Percentiles rank a stretch among this genome's conserved stretches.
Conservation (phyloP, 35 echinoderm and acorn worm genomes). For the Anneissia japonica region DNA sequence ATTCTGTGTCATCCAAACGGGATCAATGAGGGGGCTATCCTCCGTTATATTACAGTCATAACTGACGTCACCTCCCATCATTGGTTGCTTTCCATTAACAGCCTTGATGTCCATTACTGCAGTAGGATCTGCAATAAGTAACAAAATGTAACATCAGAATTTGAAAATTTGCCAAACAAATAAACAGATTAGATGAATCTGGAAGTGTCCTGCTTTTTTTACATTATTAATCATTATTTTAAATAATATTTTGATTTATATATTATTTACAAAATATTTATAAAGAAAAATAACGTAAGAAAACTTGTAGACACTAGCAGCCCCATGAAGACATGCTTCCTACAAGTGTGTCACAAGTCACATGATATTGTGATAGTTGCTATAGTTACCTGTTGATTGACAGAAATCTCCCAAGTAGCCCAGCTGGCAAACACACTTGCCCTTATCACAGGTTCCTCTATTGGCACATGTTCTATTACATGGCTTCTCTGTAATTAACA, state of each 20-base stretch:
- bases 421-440: conserved; percentile 38
- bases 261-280: too few species aligned
- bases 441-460: conserved; percentile 42
- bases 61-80: background rate
- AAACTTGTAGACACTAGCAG: too few species aligned
- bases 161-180: too few species aligned
- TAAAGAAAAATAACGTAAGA: too few species aligned
- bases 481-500: background rate
- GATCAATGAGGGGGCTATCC: background rate
- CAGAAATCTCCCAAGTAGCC: conserved; percentile 62
- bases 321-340: too few species aligned
- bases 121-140: background rate
- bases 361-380: too few species aligned
- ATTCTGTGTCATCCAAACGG: background rate
- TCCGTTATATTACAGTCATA: background rate
- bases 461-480: conserved; percentile 27
- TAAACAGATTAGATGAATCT: too few species aligned
- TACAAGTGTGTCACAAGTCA: too few species aligned
- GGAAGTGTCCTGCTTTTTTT: too few species aligned
- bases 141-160: too few species aligned
- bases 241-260: too few species aligned
- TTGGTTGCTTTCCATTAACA: background rate
- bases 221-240: too few species aligned
- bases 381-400: conserved; percentile 51
- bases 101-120: background rate